phyloP scores from a whole-genome alignment of 2,113 vertebrate genomes.

The Apus apus region DNA sequence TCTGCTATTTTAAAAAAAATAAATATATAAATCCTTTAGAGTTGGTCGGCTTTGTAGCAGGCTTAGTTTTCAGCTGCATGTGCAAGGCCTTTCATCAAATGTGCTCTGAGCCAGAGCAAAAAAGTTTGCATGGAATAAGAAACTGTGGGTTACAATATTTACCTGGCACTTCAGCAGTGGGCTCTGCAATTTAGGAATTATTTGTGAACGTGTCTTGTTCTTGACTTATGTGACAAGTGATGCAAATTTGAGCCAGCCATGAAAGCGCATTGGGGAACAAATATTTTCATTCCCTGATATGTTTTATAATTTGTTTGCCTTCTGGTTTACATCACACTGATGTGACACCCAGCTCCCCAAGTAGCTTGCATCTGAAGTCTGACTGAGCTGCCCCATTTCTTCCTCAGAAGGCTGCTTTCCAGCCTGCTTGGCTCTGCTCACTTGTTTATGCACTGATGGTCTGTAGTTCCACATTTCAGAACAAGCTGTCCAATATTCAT shows the following conservation, averaged over 20 bases:
- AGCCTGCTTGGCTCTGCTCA: constrained; percentile 13
- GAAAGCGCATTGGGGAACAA: background rate
- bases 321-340: constrained; percentile 17
- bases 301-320: background rate
- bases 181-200: background rate
- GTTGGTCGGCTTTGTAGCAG: background rate
- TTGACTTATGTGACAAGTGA: background rate
- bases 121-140: background rate
- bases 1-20: constrained; percentile 26
- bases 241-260: background rate
- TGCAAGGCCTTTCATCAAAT: background rate
- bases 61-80: background rate
- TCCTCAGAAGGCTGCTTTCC: constrained; percentile 6
- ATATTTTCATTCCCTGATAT: background rate
- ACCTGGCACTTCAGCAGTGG: background rate
- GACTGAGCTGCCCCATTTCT: background rate
- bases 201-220: background rate
- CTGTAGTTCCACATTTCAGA: constrained; percentile 49
- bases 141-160: background rate
- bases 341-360: background rate
- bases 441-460: constrained; percentile 46
- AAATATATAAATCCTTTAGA: background rate
- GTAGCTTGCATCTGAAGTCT: background rate
- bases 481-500: constrained; percentile 60
- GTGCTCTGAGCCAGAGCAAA: background rate